Conservation (phyloP, 2,888 invertebrate genomes). For the Incurvaria masculella region DNA sequence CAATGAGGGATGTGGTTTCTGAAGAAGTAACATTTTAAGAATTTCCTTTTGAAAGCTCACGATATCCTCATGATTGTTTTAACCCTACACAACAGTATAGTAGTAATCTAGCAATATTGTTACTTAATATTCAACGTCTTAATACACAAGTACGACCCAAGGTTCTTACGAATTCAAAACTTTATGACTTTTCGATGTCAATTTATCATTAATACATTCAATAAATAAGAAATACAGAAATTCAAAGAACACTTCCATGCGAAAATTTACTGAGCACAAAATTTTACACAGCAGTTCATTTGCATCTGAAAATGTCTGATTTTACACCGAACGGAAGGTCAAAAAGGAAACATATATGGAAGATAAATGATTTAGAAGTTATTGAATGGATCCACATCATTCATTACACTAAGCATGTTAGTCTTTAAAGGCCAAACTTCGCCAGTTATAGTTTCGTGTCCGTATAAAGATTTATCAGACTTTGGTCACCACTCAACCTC, state of each 20-base stretch:
- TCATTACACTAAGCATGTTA: no score
- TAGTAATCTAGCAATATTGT: not conserved
- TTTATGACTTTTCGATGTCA: not conserved
- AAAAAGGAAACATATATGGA: not conserved
- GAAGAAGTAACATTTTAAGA: not conserved
- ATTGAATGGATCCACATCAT: no score
- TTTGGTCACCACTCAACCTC: not conserved
- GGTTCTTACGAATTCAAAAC: not conserved
- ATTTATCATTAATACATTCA: not conserved
- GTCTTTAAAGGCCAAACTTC: no score
- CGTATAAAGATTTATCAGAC: no score
- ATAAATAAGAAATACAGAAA: not conserved
- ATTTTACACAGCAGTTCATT: not conserved
- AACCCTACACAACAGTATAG: not conserved
- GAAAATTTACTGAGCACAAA: not conserved
- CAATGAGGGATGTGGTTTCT: conserved; percentile 25
- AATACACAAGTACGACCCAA: not conserved
- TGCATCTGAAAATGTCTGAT: not conserved
- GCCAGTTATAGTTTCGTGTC: no score
- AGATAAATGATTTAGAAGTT: not conserved
- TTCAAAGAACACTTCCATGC: not conserved
- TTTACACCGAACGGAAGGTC: not conserved
- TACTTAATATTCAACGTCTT: not conserved
- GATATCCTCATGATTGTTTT: not conserved
- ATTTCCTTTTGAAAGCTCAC: not conserved